Conservation (phyloP, 1,140 invertebrate species). For the Stratiolaelaps scimitus region DNA sequence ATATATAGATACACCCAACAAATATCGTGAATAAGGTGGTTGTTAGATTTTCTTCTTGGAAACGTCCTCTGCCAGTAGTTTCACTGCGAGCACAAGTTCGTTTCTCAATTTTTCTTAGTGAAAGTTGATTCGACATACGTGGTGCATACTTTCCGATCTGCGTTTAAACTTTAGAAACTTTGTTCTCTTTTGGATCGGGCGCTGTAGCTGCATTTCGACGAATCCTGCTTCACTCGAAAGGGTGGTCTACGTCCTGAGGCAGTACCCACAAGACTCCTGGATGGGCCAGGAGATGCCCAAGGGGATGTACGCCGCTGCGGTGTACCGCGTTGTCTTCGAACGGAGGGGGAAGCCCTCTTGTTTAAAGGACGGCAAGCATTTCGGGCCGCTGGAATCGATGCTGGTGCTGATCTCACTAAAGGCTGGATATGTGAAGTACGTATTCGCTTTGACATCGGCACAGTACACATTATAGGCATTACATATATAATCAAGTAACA, state of each 20-base stretch:
- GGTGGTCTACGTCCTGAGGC: conserved; percentile 4
- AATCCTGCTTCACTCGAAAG: conserved; percentile 9
- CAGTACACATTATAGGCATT: too few species aligned
- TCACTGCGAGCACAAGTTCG: too few species aligned
- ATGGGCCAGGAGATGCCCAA: background rate
- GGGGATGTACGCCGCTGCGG: background rate
- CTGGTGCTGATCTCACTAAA: conserved; percentile 11
- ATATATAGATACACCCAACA: too few species aligned
- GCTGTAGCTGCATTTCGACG: conserved; percentile 4
- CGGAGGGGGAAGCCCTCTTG: background rate
- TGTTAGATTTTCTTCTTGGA: too few species aligned
- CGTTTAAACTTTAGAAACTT: too few species aligned
- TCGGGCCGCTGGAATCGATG: background rate
- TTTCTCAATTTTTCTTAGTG: too few species aligned
- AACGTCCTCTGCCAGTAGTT: too few species aligned
- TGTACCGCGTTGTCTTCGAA: background rate
- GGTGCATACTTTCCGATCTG: too few species aligned
- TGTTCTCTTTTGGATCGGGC: background rate
- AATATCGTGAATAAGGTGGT: too few species aligned
- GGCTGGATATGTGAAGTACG: conserved; percentile 21
- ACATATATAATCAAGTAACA: too few species aligned
- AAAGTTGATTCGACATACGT: too few species aligned
- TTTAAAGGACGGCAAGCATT: conserved; percentile 25
- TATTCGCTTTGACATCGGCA: too few species aligned
- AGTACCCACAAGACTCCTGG: background rate